These are phyloP conservation scores for Nyctalus aviator DNA, from an alignment of 2,797 vertebrate species.

Conservation along the genomic window DNA sequence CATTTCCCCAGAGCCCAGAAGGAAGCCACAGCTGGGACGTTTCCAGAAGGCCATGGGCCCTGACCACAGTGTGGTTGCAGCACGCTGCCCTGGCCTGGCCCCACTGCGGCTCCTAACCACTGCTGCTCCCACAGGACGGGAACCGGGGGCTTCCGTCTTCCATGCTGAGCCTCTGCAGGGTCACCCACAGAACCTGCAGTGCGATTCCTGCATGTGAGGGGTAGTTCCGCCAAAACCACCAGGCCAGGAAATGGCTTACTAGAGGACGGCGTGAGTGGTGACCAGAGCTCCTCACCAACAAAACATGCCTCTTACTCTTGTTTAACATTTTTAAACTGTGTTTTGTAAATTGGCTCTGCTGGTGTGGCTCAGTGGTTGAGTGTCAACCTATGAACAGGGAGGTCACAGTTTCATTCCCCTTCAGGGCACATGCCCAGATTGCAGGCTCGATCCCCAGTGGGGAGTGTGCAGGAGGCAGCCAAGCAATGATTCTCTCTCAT, in stretches of 20 bases:
- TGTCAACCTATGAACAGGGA: too few relatives aligned
- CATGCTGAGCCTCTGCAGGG: not conserved
- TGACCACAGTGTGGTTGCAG: not conserved
- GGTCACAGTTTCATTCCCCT: too few relatives aligned
- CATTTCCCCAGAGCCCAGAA: not conserved
- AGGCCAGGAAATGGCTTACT: not conserved
- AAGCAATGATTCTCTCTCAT: too few relatives aligned
- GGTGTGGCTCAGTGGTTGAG: too few relatives aligned
- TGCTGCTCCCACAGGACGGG: not conserved
- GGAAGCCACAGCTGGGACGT: not conserved
- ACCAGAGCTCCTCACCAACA: not conserved
- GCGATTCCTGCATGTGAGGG: not conserved
- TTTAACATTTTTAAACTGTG: not conserved
- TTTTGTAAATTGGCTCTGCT: not conserved
- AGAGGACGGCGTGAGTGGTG: accelerated
- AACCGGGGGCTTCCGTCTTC: not conserved
- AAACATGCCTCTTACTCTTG: not conserved
- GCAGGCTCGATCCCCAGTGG: too few relatives aligned
- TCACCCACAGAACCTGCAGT: not conserved
- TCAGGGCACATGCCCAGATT: too few relatives aligned
- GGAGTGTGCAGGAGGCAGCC: too few relatives aligned
- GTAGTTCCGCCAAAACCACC: not conserved
- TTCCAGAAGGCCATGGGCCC: conserved; percentile 35
- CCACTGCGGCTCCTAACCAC: not conserved
- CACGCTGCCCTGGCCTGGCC: not conserved